phyloP scores from a whole-genome alignment of 2,797 vertebrate genomes.

The Rhinoraja longicauda region DNA sequence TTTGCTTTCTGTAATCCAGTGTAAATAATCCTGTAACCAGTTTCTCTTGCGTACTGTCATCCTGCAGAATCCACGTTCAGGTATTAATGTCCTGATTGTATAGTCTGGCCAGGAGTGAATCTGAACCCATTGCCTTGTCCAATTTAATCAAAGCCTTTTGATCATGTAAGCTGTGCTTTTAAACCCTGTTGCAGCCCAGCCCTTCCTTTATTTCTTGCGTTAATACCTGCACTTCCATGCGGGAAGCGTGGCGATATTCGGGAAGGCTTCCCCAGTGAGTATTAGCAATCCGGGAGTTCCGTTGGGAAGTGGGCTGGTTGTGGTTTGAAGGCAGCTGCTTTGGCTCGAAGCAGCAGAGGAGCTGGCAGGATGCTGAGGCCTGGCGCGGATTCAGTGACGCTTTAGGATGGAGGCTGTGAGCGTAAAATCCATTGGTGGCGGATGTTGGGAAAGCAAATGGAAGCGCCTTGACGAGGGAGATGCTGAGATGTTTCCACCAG shows the following conservation, averaged over 20 bases:
- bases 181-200: background rate
- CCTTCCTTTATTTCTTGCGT: background rate
- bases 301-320: too few relatives aligned
- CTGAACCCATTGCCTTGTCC: background rate
- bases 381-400: too few relatives aligned
- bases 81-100: background rate
- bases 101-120: background rate
- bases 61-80: background rate
- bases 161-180: background rate
- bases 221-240: background rate
- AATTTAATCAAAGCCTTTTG: background rate
- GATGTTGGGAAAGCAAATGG: too few relatives aligned
- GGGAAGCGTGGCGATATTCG: background rate
- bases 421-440: too few relatives aligned
- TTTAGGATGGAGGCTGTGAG: too few relatives aligned
- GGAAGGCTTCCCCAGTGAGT: too few relatives aligned
- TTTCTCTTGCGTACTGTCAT: background rate
- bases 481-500: too few relatives aligned
- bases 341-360: too few relatives aligned
- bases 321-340: too few relatives aligned
- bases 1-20: background rate
- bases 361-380: too few relatives aligned
- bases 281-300: too few relatives aligned
- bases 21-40: background rate
- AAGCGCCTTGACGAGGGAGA: too few relatives aligned